A percentile compares a stretch with the other conserved stretches of the same genome.
These are phyloP conservation scores for Cephus pygmeus DNA, from an alignment of 2,888 invertebrate species.

Conservation along the genomic window DNA sequence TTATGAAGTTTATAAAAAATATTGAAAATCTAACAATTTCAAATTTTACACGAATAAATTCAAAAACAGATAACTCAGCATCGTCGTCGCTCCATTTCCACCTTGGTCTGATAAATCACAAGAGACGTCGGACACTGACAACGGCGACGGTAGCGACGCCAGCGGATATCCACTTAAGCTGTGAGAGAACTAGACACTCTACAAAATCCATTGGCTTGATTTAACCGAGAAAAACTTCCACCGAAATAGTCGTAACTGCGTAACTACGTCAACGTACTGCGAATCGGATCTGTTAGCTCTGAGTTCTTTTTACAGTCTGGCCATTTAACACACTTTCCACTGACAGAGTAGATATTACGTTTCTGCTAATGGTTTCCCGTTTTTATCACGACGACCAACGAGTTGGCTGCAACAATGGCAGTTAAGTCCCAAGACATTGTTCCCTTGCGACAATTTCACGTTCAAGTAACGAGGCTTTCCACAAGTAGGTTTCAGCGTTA, in stretches of 20 bases:
- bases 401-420: neutral
- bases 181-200: neutral
- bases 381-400: neutral
- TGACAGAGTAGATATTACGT: neutral
- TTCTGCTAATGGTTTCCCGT: neutral
- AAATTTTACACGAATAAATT: neutral
- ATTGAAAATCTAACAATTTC: neutral
- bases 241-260: constrained; percentile 3
- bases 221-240: neutral
- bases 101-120: neutral
- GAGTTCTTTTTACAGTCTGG: neutral
- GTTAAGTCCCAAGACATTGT: neutral
- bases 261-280: constrained; percentile 18
- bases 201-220: neutral
- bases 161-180: neutral
- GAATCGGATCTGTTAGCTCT: constrained; percentile 16
- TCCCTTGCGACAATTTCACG: neutral
- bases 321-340: constrained; percentile 7
- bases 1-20: neutral
- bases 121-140: neutral
- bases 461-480: neutral
- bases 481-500: neutral
- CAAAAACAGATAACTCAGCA: neutral
- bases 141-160: neutral
- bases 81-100: neutral